Evolutionary conservation across 1,140 invertebrate species (phyloP), one percentile per base, ranked within the genome.

Genomic region (Semibalanus balanoides): DNA sequence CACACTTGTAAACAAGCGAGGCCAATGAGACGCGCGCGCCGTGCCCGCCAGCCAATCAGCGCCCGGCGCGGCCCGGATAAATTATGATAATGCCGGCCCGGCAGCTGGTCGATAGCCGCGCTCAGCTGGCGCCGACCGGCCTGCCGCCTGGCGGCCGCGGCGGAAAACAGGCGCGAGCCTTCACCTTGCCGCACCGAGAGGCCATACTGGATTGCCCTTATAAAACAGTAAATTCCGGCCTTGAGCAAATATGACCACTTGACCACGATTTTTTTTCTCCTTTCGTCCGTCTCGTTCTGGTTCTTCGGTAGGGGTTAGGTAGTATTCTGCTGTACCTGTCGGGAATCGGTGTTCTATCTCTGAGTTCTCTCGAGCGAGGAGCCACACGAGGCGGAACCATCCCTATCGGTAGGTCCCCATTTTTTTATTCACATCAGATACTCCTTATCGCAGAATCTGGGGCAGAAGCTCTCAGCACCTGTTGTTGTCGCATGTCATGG

Each of bases 1-100:
- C 51, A 64, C 51, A 64, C 51, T 64, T 64, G 51, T 64, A 64
- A 64, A 64, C 51, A 64, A 64, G 51, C 51, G 51, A 64, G 51
- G 51, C 51, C 51, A 64, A 64, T 64, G 14, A 19, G 51, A 14
- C 14, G 14, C 11, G 51, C 51, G 51, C 51, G 51, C 14, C 22
- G 51, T 11, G 7, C 1, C 11, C 51, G 51, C 1, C 51, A 64
- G 51, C 51, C 51, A 64, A 64, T 64, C 51, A 64, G 51, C 51
- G 51, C 11, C 11, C 51, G 51, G 7, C 51, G 51, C 51, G 14
- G 51, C 9, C 51, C 14, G 51, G 51, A 64, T 64, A 64, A 64
- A 64, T 64, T 64, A 64, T 64, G 51, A 25, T 64, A 64, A 64
- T 64, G 51, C 51, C 51, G 51, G 51, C 14, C 51, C 51, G 14